Conservation (phyloP, 1,140 invertebrate species). For the Danaus plexippus region DNA sequence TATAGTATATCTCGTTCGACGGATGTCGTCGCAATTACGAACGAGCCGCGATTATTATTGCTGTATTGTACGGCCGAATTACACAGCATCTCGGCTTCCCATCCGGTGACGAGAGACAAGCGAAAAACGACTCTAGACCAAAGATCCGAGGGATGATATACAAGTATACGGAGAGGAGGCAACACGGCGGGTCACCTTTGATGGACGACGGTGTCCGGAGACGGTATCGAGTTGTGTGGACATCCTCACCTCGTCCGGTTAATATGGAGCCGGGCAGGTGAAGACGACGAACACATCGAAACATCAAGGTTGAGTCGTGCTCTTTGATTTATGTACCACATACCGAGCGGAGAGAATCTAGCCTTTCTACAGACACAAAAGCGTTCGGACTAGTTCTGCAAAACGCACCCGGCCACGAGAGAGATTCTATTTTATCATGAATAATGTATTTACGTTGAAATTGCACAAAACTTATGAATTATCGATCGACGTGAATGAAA, state of each 20-base stretch:
- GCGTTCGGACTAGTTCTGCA: conserved; percentile 38
- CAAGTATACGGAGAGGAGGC: conserved; percentile 7
- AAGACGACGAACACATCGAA: conserved; percentile 13
- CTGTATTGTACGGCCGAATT: conserved; percentile 62
- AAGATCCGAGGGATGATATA: conserved; percentile 10
- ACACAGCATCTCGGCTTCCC: conserved; percentile 56
- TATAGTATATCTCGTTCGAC: conserved; percentile 35
- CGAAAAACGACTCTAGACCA: conserved; percentile 22
- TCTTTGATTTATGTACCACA: conserved; percentile 42
- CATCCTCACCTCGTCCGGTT: conserved; percentile 7
- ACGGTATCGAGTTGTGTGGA: conserved; percentile 9
- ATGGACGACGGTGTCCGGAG: conserved; percentile 5
- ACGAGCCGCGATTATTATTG: conserved; percentile 55
- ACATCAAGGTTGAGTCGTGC: conserved; percentile 8
- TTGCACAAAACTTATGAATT: conserved; percentile 32
- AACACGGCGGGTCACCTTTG: conserved; percentile 6
- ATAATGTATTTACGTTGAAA: conserved; percentile 27
- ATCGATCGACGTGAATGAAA: conserved; percentile 12
- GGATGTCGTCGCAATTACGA: conserved; percentile 63
- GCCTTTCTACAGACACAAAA: conserved; percentile 44
- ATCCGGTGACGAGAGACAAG: conserved; percentile 32
- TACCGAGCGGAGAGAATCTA: conserved; percentile 41
- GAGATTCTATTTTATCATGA: conserved; percentile 32
- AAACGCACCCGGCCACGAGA: conserved; percentile 35
- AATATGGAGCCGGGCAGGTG: conserved; percentile 16